These are phyloP conservation scores for Pecten maximus DNA, from an alignment of 2,888 invertebrate species.

Conservation along the genomic window DNA sequence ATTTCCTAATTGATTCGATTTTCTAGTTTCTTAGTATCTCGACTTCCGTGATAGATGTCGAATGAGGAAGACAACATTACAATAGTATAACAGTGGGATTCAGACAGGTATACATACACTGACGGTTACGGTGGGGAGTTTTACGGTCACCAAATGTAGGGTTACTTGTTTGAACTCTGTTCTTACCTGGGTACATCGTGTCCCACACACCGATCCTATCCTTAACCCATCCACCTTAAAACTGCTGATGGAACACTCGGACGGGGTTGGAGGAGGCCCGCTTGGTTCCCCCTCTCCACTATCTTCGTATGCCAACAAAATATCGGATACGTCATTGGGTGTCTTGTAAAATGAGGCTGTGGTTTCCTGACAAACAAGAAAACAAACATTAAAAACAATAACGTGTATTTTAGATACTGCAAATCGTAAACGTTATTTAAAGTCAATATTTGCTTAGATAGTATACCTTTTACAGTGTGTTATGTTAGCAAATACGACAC, in stretches of 20 bases:
- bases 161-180: too few relatives aligned
- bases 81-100: too few relatives aligned
- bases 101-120: too few relatives aligned
- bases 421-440: not conserved
- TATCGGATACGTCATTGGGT: not conserved
- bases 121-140: too few relatives aligned
- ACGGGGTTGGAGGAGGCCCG: not conserved
- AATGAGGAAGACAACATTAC: too few relatives aligned
- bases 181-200: not conserved
- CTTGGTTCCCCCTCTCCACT: not conserved
- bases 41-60: too few relatives aligned
- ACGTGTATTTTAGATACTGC: not conserved
- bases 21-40: too few relatives aligned
- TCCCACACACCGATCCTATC: not conserved
- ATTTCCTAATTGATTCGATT: too few relatives aligned
- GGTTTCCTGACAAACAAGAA: not conserved
- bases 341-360: not conserved
- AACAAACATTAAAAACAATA: not conserved
- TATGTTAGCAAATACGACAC: too few relatives aligned
- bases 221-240: not conserved
- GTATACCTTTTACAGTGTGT: not conserved
- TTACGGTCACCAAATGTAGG: too few relatives aligned
- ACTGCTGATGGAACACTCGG: slow-evolving; percentile 17
- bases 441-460: not conserved
- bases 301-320: not conserved